Conservation (phyloP, 2,797 vertebrate genomes). For the Dipus sagitta region DNA sequence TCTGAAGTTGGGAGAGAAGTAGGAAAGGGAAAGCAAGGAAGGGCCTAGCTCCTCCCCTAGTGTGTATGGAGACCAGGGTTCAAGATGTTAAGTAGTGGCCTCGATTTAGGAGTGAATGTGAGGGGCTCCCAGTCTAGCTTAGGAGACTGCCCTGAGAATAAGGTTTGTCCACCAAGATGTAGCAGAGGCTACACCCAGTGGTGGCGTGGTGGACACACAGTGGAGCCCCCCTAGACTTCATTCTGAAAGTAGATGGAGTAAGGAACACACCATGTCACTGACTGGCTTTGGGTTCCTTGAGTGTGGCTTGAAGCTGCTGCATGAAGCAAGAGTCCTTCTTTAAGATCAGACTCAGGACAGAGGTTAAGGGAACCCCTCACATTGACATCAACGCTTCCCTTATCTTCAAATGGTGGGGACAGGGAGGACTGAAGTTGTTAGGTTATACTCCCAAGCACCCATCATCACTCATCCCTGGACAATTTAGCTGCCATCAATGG, state of each 20-base stretch:
- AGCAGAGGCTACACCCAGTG: not conserved
- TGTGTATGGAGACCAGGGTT: accelerated
- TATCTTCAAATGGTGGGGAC: not conserved
- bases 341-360: not conserved
- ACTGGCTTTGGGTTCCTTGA: not conserved
- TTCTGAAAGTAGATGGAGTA: not conserved
- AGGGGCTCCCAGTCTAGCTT: not conserved
- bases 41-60: too few relatives aligned
- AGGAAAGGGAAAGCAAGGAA: not conserved
- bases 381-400: not conserved
- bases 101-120: not conserved
- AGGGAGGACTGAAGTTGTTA: not conserved
- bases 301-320: not conserved
- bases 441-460: not conserved
- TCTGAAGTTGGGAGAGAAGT: not conserved
- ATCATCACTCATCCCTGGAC: conserved; percentile 72
- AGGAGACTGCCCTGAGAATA: not conserved
- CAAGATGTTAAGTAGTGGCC: not conserved
- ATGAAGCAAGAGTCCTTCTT: not conserved
- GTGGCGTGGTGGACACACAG: not conserved
- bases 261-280: not conserved
- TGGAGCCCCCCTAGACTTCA: too few relatives aligned
- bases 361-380: not conserved
- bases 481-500: conserved; percentile 58
- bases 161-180: not conserved